Base-by-base conservation (phyloP, 2,113 vertebrate species). In the Platysternon megacephalum region DNA sequence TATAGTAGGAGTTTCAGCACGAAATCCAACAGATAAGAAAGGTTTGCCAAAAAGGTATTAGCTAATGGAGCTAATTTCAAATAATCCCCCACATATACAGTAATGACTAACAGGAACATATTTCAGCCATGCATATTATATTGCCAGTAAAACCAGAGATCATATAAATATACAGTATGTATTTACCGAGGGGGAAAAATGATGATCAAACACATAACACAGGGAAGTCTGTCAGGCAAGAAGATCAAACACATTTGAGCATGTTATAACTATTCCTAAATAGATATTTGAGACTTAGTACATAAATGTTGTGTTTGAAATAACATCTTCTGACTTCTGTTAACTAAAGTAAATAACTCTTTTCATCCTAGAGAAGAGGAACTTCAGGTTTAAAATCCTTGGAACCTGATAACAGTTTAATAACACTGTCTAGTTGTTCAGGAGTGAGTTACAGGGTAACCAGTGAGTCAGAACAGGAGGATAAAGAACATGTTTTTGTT, bases 21-120 rank as follows among this genome's bases (percentile, higher is more conserved):
- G 4, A 68, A 68, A 68, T 39, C 35, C 65, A 68, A 68, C 35
- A 68, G 65, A 39, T 68, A n/a, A 21, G 35, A 68, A 39, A 68
- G 19, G 16, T 68, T 35, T 68, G 35, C 19, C 35, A 21, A 68
- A 68, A 39, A 39, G 35, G 8, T 61, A 32, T 68, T 68, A 68
- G 19, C 35, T 68, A n/a, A 39, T 17, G 35, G 17, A 68, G 58
- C 88, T 82, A 48, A 78, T 24, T 94, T 89, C 68, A 90, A 93
- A 87, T 91, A 97, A 87, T 91, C 85, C 91, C 39, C 90, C 61
- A 42, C 79, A 52, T 48, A 53, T 4, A 4, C 85, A 89, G 85
- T 61, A 91, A 85, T 91, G 42, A 85, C 84, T 79, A 85, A 93
- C 94, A 65, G 26, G 35, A 90, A 46, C 35, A 68, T 68, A 68